Conservation (phyloP, 1,140 invertebrate genomes). For the Hylaeus volcanicus region DNA sequence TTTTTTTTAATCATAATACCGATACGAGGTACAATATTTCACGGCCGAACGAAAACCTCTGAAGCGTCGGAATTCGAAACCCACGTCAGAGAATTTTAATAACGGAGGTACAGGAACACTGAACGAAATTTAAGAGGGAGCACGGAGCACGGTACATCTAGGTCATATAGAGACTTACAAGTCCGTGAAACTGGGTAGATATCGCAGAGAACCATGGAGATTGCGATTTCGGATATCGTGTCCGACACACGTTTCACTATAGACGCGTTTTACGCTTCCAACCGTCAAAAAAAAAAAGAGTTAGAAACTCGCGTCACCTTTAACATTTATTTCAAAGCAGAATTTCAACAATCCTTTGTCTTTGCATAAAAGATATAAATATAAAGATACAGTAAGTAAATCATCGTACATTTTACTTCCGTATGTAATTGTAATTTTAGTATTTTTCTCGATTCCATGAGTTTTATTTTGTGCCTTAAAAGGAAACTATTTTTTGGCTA, state of each 20-base stretch:
- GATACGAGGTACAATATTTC: not conserved
- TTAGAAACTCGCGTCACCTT: not conserved
- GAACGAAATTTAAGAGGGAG: slow-evolving; percentile 21
- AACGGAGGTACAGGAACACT: slow-evolving; percentile 37
- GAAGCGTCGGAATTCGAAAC: not conserved
- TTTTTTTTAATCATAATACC: not conserved
- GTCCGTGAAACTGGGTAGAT: slow-evolving; percentile 54
- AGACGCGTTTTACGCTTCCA: not conserved
- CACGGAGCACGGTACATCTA: slow-evolving; percentile 21
- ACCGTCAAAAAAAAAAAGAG: not conserved
- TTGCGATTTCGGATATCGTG: slow-evolving; percentile 57
- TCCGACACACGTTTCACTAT: slow-evolving; percentile 30
- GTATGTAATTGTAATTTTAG: too few relatives aligned
- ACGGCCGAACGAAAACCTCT: slow-evolving; percentile 10
- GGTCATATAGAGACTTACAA: slow-evolving; percentile 31
- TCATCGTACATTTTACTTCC: too few relatives aligned
- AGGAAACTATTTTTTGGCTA: too few relatives aligned
- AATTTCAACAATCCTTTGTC: too few relatives aligned
- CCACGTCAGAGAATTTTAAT: slow-evolving; percentile 47
- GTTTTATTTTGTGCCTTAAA: too few relatives aligned
- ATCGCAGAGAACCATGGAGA: slow-evolving; percentile 45
- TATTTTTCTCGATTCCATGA: too few relatives aligned
- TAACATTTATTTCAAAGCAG: too few relatives aligned
- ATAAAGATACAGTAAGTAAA: too few relatives aligned
- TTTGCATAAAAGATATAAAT: too few relatives aligned